These are phyloP conservation scores for Euura saliciscinereae DNA, from an alignment of 1,140 invertebrate species.

Conservation along the genomic window DNA sequence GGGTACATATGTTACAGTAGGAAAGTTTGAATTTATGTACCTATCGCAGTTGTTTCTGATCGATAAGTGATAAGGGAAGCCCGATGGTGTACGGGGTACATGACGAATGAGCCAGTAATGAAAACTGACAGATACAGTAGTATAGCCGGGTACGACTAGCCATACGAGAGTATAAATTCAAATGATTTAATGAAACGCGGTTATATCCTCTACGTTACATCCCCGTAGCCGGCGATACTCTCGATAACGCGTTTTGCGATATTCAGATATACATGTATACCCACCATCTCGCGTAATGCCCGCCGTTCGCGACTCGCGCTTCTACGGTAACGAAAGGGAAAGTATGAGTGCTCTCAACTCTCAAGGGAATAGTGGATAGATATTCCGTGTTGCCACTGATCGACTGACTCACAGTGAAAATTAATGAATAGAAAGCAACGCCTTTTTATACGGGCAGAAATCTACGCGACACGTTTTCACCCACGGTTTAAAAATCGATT, in stretches of 20 bases:
- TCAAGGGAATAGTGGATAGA: no score
- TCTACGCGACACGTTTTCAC: no score
- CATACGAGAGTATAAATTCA: constrained; percentile 56
- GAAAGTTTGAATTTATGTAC: constrained; percentile 62
- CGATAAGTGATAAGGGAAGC: constrained; percentile 58
- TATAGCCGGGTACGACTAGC: constrained; percentile 39
- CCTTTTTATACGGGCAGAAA: no score
- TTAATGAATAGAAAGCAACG: no score
- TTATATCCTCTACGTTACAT: background rate
- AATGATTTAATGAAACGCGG: constrained; percentile 56
- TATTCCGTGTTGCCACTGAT: no score
- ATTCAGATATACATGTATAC: background rate
- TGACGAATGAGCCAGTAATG: constrained; percentile 63
- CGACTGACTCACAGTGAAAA: no score
- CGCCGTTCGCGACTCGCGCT: background rate
- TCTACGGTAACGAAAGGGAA: background rate
- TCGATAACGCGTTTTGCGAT: constrained; percentile 46
- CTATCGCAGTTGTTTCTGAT: constrained; percentile 58
- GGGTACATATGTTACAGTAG: constrained; percentile 6
- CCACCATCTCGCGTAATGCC: background rate
- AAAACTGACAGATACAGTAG: constrained; percentile 63
- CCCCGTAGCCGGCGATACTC: constrained; percentile 37
- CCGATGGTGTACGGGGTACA: constrained; percentile 43
- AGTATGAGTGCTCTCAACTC: no score
- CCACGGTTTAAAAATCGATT: no score